Evolutionary conservation across 2,113 vertebrate species (phyloP).

Genomic region (Callionymus lyra): DNA sequence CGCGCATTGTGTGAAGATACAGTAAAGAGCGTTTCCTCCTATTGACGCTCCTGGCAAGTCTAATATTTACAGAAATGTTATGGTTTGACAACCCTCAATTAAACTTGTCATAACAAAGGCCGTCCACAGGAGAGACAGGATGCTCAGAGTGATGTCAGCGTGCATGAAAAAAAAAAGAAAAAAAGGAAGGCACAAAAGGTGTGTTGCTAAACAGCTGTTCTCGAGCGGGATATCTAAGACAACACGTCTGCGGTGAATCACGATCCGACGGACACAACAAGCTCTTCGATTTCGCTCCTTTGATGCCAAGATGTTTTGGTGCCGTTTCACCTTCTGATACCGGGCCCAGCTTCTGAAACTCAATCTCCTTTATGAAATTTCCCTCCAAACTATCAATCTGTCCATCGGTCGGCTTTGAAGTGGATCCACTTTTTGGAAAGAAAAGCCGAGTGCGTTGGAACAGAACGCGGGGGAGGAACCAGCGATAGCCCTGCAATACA

Average conservation of each 20-base stretch:
- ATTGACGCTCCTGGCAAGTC: slow-evolving; percentile 63
- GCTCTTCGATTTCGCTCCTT: not conserved
- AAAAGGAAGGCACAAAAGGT: slow-evolving; percentile 9
- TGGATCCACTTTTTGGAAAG: slow-evolving; percentile 57
- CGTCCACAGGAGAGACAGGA: slow-evolving; percentile 64
- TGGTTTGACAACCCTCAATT: slow-evolving; percentile 73
- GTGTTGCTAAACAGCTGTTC: slow-evolving; percentile 67
- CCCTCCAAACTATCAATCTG: slow-evolving; percentile 59
- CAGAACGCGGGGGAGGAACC: slow-evolving; percentile 46
- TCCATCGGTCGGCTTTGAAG: slow-evolving; percentile 58
- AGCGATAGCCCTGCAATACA: slow-evolving; percentile 37
- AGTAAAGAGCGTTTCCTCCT: slow-evolving; percentile 60
- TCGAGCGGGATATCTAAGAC: slow-evolving; percentile 22
- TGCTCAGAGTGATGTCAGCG: slow-evolving; percentile 64
- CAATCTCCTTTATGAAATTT: slow-evolving; percentile 51
- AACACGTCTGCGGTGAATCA: slow-evolving; percentile 24
- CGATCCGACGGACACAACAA: slow-evolving; percentile 2
- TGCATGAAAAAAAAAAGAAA: slow-evolving; percentile 10
- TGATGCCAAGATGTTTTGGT: no score
- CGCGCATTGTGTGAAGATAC: slow-evolving; percentile 58
- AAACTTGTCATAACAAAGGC: slow-evolving; percentile 74
- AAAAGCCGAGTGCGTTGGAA: slow-evolving; percentile 47
- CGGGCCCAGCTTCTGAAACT: slow-evolving; percentile 47
- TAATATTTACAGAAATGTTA: slow-evolving; percentile 73
- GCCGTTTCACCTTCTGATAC: slow-evolving; percentile 18